Base-by-base conservation (phyloP, 2,888 invertebrate genomes). In the Sarcophaga carnaria region DNA sequence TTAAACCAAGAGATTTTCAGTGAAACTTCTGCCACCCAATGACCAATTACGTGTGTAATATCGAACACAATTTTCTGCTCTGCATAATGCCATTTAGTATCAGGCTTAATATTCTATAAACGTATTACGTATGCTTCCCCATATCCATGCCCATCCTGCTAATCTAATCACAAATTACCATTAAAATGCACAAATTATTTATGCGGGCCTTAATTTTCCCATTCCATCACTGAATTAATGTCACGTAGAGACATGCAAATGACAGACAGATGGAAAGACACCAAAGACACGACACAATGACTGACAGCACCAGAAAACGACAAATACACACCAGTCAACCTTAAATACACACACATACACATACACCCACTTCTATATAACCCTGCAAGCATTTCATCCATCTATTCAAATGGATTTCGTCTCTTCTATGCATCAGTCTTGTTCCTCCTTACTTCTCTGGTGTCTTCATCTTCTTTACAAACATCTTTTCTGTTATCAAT, bases 261-360 rank as follows among this genome's bases (percentile, higher is more conserved):
- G 92, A 92, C 92, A 92, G 91, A 91, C 90, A 91, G 90, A 90
- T 91, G 90, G 90, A 92, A 90, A 91, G 90, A 91, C 91, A 92
- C 89, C 90, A 90, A 37, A 37, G 37, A 90, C 80, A 88, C 79
- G 74, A 91, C 91, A 90, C 90, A 91, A 90, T 92, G 92, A 92
- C 91, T 92, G 92, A 92, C 91, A 91, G 90, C 59, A 72, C 27
- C 80, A 83, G 83, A 86, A 83, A 47, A 77, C 63, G 77, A 80
- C 83, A 83, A 83, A 86, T 67, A 72, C 80, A 80, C 63, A 77
- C 89, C 90, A 90, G 89, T 89, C 37, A 89, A 90, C 62, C 63
- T 70, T 70, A 78, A 70, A 70, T n/a, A 80, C 76, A 76, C 49
- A 64, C 54, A 12, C 90, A 90, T 89, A 89, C 49, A 89, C 74